These are phyloP conservation scores for Trissolcus brochymenae DNA, from an alignment of 2,888 invertebrate genomes.

Conservation along the genomic window DNA sequence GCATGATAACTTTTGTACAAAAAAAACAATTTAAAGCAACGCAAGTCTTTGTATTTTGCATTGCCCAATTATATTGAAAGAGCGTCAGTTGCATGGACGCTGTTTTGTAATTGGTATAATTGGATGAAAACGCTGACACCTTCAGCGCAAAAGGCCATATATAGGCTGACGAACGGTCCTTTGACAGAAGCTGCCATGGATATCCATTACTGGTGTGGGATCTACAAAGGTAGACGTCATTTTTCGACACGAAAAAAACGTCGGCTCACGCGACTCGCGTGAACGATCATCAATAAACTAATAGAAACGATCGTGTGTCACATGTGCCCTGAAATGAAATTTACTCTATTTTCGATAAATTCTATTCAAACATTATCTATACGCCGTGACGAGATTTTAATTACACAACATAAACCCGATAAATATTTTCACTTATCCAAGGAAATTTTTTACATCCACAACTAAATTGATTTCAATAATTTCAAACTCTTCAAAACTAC, in stretches of 20 bases:
- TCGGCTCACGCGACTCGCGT: slow-evolving; percentile 44
- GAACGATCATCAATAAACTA: slow-evolving; percentile 57
- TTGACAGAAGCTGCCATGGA: slow-evolving; percentile 50
- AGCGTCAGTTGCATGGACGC: slow-evolving; percentile 63
- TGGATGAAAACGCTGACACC: slow-evolving; percentile 69
- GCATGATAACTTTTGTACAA: slow-evolving; percentile 27
- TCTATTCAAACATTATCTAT: no score
- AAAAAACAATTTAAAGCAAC: slow-evolving; percentile 45
- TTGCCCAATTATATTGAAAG: slow-evolving; percentile 68
- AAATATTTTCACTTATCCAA: no score
- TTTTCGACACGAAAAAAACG: slow-evolving; percentile 46
- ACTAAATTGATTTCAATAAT: no score
- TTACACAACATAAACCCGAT: no score
- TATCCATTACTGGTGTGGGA: slow-evolving; percentile 45
- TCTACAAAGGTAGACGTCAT: slow-evolving; percentile 51
- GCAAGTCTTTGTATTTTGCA: slow-evolving; percentile 48
- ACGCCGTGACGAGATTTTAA: no score
- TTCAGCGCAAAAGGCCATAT: slow-evolving; percentile 40
- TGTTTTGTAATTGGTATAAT: slow-evolving; percentile 71
- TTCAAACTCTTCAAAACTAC: no score
- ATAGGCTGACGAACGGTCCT: slow-evolving; percentile 45
- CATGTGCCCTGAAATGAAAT: slow-evolving; percentile 41
- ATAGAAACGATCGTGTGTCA: slow-evolving; percentile 53
- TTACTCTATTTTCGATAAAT: slow-evolving; percentile 25
- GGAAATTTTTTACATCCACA: no score